phyloP scores from a whole-genome alignment of 2,888 invertebrate genomes.

The Gerris lacustris region DNA sequence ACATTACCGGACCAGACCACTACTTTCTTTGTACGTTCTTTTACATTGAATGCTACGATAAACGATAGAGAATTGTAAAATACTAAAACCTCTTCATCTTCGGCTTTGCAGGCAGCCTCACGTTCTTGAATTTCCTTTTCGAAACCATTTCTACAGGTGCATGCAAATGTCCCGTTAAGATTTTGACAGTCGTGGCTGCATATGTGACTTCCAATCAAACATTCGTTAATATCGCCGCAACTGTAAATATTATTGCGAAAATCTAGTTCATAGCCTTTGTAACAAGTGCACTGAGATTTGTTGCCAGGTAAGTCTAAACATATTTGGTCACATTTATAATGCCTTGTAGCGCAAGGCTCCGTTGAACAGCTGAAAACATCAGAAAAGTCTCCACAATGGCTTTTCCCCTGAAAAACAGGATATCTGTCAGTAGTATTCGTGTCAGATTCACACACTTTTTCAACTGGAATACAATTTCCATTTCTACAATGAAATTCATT shows the following conservation, averaged over 20 bases:
- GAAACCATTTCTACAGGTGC: not conserved
- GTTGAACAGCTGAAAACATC: too few species aligned
- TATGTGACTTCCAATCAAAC: not conserved
- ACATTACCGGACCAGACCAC: too few species aligned
- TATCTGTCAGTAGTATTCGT: too few species aligned
- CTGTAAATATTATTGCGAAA: not conserved
- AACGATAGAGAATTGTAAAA: not conserved
- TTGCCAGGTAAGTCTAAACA: not conserved
- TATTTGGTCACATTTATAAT: not conserved
- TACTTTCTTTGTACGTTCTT: too few species aligned
- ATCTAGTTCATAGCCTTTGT: not conserved
- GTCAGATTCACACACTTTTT: not conserved
- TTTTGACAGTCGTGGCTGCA: not conserved
- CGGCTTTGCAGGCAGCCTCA: not conserved
- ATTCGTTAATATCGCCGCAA: not conserved
- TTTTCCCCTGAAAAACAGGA: too few species aligned
- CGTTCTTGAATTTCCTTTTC: not conserved
- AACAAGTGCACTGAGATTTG: not conserved
- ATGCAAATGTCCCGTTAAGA: not conserved
- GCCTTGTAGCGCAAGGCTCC: too few species aligned
- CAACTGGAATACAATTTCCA: not conserved
- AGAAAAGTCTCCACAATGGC: too few species aligned
- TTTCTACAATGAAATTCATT: not conserved
- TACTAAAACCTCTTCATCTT: not conserved
- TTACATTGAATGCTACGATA: too few species aligned